phyloP scores from a whole-genome alignment of 2,797 vertebrate genomes.

The Eremophila alpestris region DNA sequence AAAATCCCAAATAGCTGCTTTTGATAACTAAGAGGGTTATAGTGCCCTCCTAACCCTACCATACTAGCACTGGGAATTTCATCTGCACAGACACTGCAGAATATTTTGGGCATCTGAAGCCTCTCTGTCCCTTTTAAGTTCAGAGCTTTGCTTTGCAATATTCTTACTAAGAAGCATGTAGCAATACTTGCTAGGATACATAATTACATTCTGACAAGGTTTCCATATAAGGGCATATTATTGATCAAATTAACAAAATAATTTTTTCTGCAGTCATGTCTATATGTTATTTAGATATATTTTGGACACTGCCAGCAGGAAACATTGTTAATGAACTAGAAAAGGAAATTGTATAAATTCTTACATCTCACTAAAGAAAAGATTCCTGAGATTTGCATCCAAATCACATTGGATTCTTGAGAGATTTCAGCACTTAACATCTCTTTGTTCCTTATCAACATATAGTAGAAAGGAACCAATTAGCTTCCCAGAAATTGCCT shows the following conservation, averaged over 20 bases:
- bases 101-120: not conserved
- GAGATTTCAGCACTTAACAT: not conserved
- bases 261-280: not conserved
- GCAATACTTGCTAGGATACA: not conserved
- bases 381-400: not conserved
- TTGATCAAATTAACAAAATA: not conserved
- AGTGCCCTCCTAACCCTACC: not conserved
- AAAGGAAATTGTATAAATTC: not conserved
- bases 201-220: not conserved
- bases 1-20: not conserved
- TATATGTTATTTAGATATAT: not conserved
- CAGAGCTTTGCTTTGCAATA: not conserved
- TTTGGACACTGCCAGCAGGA: not conserved
- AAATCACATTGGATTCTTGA: not conserved
- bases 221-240: not conserved
- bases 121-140: not conserved
- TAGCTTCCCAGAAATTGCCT: conserved; percentile 23
- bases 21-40: not conserved
- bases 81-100: not conserved
- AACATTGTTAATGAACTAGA: not conserved
- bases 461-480: conserved; percentile 16
- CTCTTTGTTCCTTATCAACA: conserved; percentile 22
- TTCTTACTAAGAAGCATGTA: not conserved
- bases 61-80: not conserved
- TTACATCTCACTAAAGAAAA: not conserved